Evolutionary conservation across 2,888 invertebrate genomes (phyloP).

Genomic region (Alviniconcha strummeri): DNA sequence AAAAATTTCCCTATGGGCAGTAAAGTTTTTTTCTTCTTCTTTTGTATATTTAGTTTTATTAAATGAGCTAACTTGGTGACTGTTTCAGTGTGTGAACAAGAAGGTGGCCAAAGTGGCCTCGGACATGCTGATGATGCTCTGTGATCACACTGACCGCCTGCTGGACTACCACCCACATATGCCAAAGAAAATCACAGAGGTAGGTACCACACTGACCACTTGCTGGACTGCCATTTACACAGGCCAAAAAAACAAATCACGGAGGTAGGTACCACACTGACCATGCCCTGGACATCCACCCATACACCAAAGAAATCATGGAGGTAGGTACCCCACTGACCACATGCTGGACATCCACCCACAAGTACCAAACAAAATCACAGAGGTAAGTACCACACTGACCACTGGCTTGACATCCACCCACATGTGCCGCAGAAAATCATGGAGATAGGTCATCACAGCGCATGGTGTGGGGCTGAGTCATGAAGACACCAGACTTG

Average conservation of each 20-base stretch:
- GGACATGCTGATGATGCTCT: slow-evolving; percentile 85
- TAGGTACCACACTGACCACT: not conserved
- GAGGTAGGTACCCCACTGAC: slow-evolving; percentile 52
- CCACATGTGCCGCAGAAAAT: not conserved
- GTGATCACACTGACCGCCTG: slow-evolving; percentile 85
- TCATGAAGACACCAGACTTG: no score
- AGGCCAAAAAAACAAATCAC: not conserved
- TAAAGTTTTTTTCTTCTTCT: no score
- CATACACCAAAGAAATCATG: not conserved
- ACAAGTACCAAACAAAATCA: slow-evolving; percentile 77
- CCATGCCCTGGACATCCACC: no score
- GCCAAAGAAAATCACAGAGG: slow-evolving; percentile 71
- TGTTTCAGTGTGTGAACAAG: slow-evolving; percentile 84
- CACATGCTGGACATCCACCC: slow-evolving; percentile 84
- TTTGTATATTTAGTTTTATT: no score
- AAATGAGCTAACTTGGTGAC: no score
- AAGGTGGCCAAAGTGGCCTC: slow-evolving; percentile 89
- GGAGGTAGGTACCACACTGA: no score
- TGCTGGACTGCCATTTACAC: no score
- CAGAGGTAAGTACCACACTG: slow-evolving; percentile 27
- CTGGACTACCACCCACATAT: slow-evolving; percentile 84
- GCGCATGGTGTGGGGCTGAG: no score
- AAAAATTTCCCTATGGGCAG: no score
- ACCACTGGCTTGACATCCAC: no score
- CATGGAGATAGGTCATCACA: no score